Evolutionary conservation across 2,113 vertebrate genomes (phyloP), one percentile per base, ranked within the genome.

Genomic region (Synchiropus splendidus): DNA sequence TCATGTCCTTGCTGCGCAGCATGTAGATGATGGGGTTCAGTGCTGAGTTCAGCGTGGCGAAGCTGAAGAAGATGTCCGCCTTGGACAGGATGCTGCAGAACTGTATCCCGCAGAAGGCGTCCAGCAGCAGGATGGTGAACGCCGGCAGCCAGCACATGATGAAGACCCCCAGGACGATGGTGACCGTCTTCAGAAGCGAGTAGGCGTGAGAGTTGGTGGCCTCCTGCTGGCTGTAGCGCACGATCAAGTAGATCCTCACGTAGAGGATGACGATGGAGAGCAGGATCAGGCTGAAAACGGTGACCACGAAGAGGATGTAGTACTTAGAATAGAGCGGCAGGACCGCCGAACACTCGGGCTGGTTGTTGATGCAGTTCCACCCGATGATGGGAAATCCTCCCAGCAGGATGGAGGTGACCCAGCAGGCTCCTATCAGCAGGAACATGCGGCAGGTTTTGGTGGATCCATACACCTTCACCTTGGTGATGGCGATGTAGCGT

Each of bases 21-120:
- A 90, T 91, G 68, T 97, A 98, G 61, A 98, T 98, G 42, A 98
- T 46, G 0, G 95, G 95, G 79, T 98, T 98, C 51, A 95, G 87
- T 0, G 90, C 85, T 0, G 93, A 98, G 82, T 98, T 98, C 70
- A 97, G 78, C 0, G 89, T 88, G 72, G 95, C 90, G 1, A 97
- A 81, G 34, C 89, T 85, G 12, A 98, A 96, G 54, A 96, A 94
- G 2, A 90, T 87, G 0, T 88, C 79, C 2, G 91, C 88, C 6
- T 89, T 75, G 45, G 77, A 82, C 3, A 97, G 87, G 31, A 93
- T 34, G 0, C 85, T 65, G 51, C 92, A 98, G 2, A 67, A 49
- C 0, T 67, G 72, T 49, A 86, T 82, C 0, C 18, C 51, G 36
- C 89, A 92, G 27, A 82, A 86, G 0, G 88, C 85, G 55, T 98